phyloP scores from a whole-genome alignment of 2,113 vertebrate species.

The Centropristis striata region DNA sequence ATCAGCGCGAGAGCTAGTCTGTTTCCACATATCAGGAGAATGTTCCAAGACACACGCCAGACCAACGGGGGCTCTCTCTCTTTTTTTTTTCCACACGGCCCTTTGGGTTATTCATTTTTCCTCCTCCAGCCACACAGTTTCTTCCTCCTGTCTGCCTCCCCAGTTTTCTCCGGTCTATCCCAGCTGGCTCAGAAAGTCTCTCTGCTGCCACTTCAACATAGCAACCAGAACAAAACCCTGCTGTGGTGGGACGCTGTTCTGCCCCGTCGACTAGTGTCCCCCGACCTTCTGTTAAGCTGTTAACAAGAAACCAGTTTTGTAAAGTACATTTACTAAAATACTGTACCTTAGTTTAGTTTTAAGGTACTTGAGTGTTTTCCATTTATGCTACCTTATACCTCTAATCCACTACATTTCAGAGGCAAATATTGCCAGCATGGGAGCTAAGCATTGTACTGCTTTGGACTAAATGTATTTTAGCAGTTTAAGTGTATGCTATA shows the following conservation, averaged over 20 bases:
- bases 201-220: slow-evolving; percentile 19
- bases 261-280: not conserved
- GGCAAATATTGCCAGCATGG: no score
- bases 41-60: slow-evolving; percentile 78
- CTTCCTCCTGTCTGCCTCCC: slow-evolving; percentile 10
- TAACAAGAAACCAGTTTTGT: not conserved
- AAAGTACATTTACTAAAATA: not conserved
- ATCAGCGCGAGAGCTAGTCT: slow-evolving; percentile 60
- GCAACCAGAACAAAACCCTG: slow-evolving; percentile 7
- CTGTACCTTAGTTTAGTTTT: no score
- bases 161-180: slow-evolving; percentile 25
- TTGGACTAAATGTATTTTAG: no score
- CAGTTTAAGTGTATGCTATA: no score
- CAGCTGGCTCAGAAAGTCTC: slow-evolving; percentile 29
- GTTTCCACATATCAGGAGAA: slow-evolving; percentile 79
- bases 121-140: slow-evolving; percentile 27
- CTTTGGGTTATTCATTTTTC: slow-evolving; percentile 64
- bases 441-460: no score
- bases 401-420: no score
- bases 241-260: not conserved
- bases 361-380: no score
- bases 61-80: slow-evolving; percentile 68
- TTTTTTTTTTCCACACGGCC: slow-evolving; percentile 60
- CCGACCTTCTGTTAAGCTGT: not conserved
- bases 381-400: no score